Conservation (phyloP, 2,797 vertebrate species). For the Tenualosa thibaudeaui region DNA sequence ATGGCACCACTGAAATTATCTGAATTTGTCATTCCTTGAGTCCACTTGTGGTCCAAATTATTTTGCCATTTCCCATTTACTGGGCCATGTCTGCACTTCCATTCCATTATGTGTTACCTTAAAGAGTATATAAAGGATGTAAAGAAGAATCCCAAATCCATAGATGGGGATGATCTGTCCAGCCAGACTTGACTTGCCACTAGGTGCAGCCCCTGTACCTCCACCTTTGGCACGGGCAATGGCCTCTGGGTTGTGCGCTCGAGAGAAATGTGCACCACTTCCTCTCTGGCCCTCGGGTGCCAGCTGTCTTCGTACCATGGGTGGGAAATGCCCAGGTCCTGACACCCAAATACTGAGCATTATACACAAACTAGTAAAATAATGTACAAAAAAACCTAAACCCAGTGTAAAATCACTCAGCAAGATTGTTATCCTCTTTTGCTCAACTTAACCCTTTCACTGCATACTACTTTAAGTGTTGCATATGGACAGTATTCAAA, state of each 20-base stretch:
- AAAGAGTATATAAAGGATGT: conserved; percentile 95
- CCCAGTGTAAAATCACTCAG: neutral
- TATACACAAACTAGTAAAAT: neutral
- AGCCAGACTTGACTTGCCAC: conserved; percentile 86
- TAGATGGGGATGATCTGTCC: conserved; percentile 96
- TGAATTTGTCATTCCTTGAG: neutral
- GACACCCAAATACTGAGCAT: conserved; percentile 39
- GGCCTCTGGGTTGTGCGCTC: conserved; percentile 83
- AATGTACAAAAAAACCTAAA: neutral
- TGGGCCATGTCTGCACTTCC: neutral
- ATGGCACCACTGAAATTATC: neutral
- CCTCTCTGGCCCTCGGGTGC: conserved; percentile 59
- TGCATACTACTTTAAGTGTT: too few species aligned
- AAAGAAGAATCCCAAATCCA: conserved; percentile 93
- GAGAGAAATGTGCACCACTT: conserved; percentile 69
- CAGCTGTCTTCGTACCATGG: conserved; percentile 75
- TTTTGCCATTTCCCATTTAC: neutral
- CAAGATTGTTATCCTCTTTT: neutral
- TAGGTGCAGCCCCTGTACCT: conserved; percentile 57
- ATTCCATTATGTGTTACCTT: conserved; percentile 75
- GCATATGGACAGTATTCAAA: neutral
- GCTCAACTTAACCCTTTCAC: too few species aligned
- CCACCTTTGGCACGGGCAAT: conserved; percentile 80
- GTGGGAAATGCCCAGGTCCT: conserved; percentile 77
- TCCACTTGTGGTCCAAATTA: neutral